Base-by-base conservation (phyloP, 2,113 vertebrate genomes). In the Bucco capensis region DNA sequence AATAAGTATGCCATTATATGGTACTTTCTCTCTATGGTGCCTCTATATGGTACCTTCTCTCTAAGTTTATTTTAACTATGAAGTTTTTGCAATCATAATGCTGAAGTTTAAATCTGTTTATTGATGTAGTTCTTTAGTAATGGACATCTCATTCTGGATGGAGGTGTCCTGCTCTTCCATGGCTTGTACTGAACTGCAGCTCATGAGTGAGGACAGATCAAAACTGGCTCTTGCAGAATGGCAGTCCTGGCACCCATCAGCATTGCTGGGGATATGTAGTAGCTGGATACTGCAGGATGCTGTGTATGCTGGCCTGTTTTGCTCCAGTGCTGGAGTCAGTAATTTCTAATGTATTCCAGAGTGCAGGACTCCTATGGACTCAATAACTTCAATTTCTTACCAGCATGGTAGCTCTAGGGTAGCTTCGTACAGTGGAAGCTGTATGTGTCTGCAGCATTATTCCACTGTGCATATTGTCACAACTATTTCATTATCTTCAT, bases 221-320 rank as follows among this genome's bases (percentile, higher is more conserved):
- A 54, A 35, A 3, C 17, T 50, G 64, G 7, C 38, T 85, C 12
- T 14, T 74, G 28, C 31, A 54, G 35, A 25, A 8, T 46, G 24
- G 28, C 40, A 2, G 0, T 27, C 33, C 53, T 1, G 1, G 15
- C 16, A 57, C 49, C 44, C 21, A 31, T 46, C 8, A 30, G 1
- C 1, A 1, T 10, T 38, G 51, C 56, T 5, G 2, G 30, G 31
- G 14, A 27, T 2, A 0, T 13, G n/a, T n/a, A 5, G 24, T 49
- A 40, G 9, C 33, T 57, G 44, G 33, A 9, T 67, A 10, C n/a
- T 42, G 2, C 1, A 2, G 21, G 17, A 7, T 70, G 19, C n/a
- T 22, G 24, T 46, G 28, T 19, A 7, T 70, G 46, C 25, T 40
- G 66, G 24, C 28, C 24, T 8, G 14, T 3, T 62, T 77, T 62